Percentiles rank a stretch among this genome's conserved stretches.
Evolutionary conservation across 2,797 vertebrate species (phyloP).

Genomic region (Graptemys geographica): DNA sequence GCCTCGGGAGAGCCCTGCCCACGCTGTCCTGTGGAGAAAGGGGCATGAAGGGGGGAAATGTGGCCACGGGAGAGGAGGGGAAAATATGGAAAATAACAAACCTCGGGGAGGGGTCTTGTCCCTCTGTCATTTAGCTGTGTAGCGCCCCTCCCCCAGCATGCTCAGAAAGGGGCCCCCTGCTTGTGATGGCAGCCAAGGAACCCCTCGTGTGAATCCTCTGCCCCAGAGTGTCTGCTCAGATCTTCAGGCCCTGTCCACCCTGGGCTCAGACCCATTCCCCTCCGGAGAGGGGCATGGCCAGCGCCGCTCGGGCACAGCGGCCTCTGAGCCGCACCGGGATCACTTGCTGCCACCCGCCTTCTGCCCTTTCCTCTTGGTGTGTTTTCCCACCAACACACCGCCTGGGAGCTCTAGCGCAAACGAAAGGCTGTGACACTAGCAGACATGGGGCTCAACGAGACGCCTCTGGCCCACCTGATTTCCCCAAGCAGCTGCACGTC

Average conservation of each 20-base stretch:
- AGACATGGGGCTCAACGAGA: fast-evolving
- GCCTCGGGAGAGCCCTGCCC: fast-evolving
- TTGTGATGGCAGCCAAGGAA: neutral
- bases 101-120: fast-evolving
- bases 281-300: fast-evolving
- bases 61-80: neutral
- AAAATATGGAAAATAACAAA: fast-evolving
- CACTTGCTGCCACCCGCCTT: fast-evolving
- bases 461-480: neutral
- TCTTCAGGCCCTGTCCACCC: too few relatives aligned
- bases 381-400: fast-evolving
- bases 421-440: neutral
- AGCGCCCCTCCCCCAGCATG: fast-evolving
- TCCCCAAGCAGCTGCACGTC: neutral
- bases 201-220: neutral
- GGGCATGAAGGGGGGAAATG: too few relatives aligned
- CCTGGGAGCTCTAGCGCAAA: fast-evolving
- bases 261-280: neutral
- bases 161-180: neutral
- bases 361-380: neutral
- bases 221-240: too few relatives aligned
- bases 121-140: fast-evolving
- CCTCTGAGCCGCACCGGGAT: fast-evolving
- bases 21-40: neutral
- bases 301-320: neutral